Evolutionary conservation across 2,113 vertebrate genomes (phyloP).

Genomic region (Lasiurus borealis): DNA sequence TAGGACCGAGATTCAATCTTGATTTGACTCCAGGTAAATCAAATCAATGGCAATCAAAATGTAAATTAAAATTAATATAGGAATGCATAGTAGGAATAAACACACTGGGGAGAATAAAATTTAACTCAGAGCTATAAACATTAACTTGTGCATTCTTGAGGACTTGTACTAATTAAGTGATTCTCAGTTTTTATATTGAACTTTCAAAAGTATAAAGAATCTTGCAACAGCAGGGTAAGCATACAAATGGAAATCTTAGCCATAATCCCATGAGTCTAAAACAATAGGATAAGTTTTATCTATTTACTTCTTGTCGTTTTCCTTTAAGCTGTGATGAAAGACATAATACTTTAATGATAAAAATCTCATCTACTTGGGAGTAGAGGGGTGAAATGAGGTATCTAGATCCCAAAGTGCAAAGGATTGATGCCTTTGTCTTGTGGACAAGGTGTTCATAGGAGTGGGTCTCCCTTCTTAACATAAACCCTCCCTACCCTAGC

Average conservation of each 20-base stretch:
- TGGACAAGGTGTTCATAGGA: neutral
- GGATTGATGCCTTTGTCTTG: neutral
- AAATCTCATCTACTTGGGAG: neutral
- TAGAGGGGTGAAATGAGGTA: neutral
- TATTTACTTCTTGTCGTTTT: neutral
- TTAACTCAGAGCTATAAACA: slow-evolving; percentile 30
- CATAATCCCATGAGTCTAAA: neutral
- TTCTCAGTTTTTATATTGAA: slow-evolving; percentile 1
- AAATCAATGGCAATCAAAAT: slow-evolving; percentile 73
- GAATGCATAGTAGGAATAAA: neutral
- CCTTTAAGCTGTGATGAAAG: neutral
- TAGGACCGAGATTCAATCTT: slow-evolving; percentile 27
- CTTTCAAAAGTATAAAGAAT: slow-evolving; percentile 16
- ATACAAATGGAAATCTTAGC: neutral
- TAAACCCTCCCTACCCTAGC: neutral
- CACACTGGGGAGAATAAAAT: slow-evolving; percentile 25
- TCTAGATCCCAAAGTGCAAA: neutral
- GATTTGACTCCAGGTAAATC: slow-evolving; percentile 54
- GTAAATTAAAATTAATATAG: slow-evolving; percentile 60
- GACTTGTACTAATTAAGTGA: slow-evolving; percentile 39
- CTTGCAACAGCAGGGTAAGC: neutral
- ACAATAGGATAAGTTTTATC: neutral
- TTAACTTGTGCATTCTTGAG: slow-evolving; percentile 45
- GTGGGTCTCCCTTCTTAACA: neutral
- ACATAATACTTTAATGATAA: neutral